Conservation (phyloP, 2,113 vertebrate genomes). For the Struthio camelus region DNA sequence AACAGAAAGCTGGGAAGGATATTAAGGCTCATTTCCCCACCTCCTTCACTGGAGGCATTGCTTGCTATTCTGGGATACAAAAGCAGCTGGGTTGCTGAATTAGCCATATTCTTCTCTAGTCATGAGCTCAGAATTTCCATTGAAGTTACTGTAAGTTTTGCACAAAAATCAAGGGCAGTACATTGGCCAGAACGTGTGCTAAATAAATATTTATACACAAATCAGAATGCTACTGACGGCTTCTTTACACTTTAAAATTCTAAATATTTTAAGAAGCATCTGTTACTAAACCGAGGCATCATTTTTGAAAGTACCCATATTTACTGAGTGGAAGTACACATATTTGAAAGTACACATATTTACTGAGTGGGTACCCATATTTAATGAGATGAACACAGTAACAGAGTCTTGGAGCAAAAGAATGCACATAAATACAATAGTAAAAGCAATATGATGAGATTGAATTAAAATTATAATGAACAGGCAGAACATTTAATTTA, state of each 20-base stretch:
- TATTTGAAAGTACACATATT: constrained; percentile 32
- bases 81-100: constrained; percentile 58
- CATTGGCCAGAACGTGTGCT: constrained; percentile 73
- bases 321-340: constrained; percentile 52
- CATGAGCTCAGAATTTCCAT: constrained; percentile 46
- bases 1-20: constrained; percentile 29
- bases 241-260: constrained; percentile 73
- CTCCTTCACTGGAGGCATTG: constrained; percentile 42
- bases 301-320: constrained; percentile 67
- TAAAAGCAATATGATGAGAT: background rate
- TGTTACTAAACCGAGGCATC: constrained; percentile 69
- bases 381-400: constrained; percentile 64
- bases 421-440: constrained; percentile 48
- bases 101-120: constrained; percentile 64
- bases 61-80: constrained; percentile 53
- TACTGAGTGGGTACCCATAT: constrained; percentile 47
- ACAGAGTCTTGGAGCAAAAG: constrained; percentile 53
- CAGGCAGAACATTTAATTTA: constrained; percentile 8
- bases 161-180: constrained; percentile 66
- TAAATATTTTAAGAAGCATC: constrained; percentile 76
- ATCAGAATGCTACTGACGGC: constrained; percentile 72
- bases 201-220: constrained; percentile 76
- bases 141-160: constrained; percentile 63
- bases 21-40: background rate
- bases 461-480: constrained; percentile 14